These are phyloP conservation scores for Hypomesus transpacificus DNA, from an alignment of 2,113 vertebrate genomes.

Conservation along the genomic window DNA sequence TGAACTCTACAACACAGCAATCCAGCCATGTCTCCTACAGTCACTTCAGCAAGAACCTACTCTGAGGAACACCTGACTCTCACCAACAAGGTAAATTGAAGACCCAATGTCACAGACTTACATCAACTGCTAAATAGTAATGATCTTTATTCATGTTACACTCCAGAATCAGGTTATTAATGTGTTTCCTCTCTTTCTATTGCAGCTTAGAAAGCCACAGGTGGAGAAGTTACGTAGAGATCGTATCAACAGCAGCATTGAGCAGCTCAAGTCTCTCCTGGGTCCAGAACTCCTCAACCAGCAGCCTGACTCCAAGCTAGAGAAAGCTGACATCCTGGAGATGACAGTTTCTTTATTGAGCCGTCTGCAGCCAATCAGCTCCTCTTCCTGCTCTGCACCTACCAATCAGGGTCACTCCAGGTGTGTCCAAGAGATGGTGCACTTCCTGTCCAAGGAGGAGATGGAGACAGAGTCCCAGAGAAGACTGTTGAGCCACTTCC, in stretches of 20 bases:
- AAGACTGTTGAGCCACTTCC: constrained; percentile 24
- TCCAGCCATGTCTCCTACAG: constrained; percentile 35
- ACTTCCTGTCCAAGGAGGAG: constrained; percentile 22
- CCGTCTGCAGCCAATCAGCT: constrained; percentile 2
- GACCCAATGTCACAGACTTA: background rate
- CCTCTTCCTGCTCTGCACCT: background rate
- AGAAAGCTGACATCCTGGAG: constrained; percentile 48
- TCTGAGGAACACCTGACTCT: constrained; percentile 32
- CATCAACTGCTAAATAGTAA: background rate
- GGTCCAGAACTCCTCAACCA: constrained; percentile 27
- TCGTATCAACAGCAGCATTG: constrained; percentile 45
- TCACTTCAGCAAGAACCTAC: constrained; percentile 20
- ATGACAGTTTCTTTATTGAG: constrained; percentile 31
- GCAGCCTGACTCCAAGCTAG: constrained; percentile 38
- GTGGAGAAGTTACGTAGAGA: constrained; percentile 42
- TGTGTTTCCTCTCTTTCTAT: background rate
- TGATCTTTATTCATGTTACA: background rate
- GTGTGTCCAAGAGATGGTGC: constrained; percentile 33
- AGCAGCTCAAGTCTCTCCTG: constrained; percentile 35
- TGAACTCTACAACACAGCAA: constrained; percentile 31
- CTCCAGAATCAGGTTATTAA: background rate
- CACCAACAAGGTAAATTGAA: background rate
- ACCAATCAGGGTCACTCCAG: constrained; percentile 28
- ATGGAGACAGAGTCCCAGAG: background rate
- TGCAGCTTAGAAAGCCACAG: constrained; percentile 1